Evolutionary conservation across 2,888 invertebrate genomes (phyloP).

Genomic region (Digitonthophagus gazella): DNA sequence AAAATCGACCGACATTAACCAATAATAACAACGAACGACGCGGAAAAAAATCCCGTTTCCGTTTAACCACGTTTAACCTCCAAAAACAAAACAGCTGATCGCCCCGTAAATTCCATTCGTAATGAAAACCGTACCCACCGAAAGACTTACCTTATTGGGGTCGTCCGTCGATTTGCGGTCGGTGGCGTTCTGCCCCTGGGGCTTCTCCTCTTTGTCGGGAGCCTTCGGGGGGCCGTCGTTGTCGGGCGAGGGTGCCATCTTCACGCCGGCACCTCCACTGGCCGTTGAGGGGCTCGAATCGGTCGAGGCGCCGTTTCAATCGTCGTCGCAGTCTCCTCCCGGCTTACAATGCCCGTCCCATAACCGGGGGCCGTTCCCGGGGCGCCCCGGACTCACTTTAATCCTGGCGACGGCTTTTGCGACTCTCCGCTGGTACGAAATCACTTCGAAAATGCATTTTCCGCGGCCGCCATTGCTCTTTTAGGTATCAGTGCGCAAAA

Average conservation of each 20-base stretch:
- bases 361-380: not conserved
- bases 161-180: conserved; percentile 49
- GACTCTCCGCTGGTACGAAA: conserved; percentile 28
- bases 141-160: conserved; percentile 39
- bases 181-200: conserved; percentile 48
- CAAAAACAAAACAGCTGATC: not conserved
- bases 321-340: not conserved
- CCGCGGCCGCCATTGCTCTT: conserved; percentile 44
- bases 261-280: not conserved
- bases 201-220: conserved; percentile 62
- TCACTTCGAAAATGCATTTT: conserved; percentile 45
- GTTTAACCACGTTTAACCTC: not conserved
- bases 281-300: not conserved
- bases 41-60: not conserved
- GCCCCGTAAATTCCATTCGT: conserved; percentile 21
- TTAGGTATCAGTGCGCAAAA: conserved; percentile 30
- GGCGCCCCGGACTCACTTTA: not conserved
- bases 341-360: conserved; percentile 21
- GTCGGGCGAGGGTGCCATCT: conserved; percentile 75
- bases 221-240: conserved; percentile 74
- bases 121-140: conserved; percentile 18
- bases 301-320: not conserved
- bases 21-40: not conserved
- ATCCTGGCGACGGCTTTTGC: too few relatives aligned
- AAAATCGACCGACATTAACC: not conserved